phyloP scores from a whole-genome alignment of 2,113 vertebrate species.

The Benitochromis conjunctus region DNA sequence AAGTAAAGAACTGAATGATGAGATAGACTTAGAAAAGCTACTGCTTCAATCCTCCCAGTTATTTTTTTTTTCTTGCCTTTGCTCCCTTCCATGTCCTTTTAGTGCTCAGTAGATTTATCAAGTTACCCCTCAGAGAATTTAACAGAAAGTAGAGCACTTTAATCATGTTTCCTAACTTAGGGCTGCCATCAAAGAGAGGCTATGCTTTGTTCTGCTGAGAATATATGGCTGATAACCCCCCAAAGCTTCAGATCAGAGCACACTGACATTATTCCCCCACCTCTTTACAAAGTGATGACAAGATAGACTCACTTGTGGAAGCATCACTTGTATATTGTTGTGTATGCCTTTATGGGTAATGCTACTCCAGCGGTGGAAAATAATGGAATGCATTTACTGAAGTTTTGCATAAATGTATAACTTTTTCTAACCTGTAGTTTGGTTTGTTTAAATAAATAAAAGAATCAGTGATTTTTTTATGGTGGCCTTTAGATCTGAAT shows the following conservation, averaged over 20 bases:
- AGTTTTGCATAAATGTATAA: background rate
- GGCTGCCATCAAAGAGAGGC: constrained; percentile 56
- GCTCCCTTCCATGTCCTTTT: constrained; percentile 6
- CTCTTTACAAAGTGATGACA: constrained; percentile 6
- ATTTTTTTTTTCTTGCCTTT: background rate
- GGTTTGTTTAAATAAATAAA: background rate
- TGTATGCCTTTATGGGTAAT: background rate
- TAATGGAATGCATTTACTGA: background rate
- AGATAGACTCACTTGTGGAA: background rate
- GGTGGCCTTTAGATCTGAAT: background rate
- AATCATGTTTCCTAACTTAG: constrained; percentile 69
- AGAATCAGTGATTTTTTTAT: background rate
- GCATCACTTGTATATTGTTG: background rate
- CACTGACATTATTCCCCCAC: constrained; percentile 5
- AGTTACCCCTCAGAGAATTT: constrained; percentile 56
- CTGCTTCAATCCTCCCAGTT: background rate
- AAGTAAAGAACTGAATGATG: constrained; percentile 23
- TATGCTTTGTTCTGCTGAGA: constrained; percentile 52
- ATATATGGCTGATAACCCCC: constrained; percentile 45
- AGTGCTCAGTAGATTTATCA: constrained; percentile 58
- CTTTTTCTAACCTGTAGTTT: background rate
- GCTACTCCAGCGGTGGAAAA: background rate
- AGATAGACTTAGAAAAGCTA: constrained; percentile 2
- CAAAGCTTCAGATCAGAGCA: constrained; percentile 44
- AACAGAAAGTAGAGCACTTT: constrained; percentile 69